A percentile compares a stretch with the other conserved stretches of the same genome.
These are phyloP conservation scores for Neosilurus hyrtlii DNA, from an alignment of 2,797 vertebrate genomes.

Conservation along the genomic window DNA sequence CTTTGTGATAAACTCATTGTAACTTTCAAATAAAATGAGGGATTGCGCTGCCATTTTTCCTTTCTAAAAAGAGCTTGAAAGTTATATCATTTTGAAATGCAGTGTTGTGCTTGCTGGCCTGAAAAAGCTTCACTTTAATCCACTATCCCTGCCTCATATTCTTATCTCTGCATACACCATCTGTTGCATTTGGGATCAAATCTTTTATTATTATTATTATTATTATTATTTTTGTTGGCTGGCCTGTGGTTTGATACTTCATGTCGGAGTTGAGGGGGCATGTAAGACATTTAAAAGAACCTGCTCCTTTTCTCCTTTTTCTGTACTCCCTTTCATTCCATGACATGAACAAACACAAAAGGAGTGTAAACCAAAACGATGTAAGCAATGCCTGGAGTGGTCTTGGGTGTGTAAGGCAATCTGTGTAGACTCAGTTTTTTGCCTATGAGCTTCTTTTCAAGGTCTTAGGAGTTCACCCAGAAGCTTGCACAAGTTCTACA, in stretches of 20 bases:
- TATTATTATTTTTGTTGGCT: conserved; percentile 34
- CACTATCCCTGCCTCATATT: conserved; percentile 26
- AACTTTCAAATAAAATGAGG: neutral
- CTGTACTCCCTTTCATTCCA: conserved; percentile 7
- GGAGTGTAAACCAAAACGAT: conserved; percentile 2
- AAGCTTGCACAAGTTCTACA: conserved; percentile 2
- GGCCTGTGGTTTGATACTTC: conserved; percentile 14
- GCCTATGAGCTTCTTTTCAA: conserved; percentile 9
- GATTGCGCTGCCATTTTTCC: neutral
- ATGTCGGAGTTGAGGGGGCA: conserved; percentile 29
- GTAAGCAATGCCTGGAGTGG: conserved; percentile 4
- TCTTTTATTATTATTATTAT: too few species aligned
- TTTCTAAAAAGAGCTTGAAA: conserved; percentile 20
- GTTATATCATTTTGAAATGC: conserved; percentile 24
- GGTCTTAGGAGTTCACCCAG: conserved; percentile 7
- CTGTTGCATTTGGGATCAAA: conserved; percentile 42
- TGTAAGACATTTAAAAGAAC: conserved; percentile 37
- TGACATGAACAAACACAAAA: neutral
- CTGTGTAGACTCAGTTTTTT: neutral
- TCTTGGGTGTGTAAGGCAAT: neutral
- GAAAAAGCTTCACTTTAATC: conserved; percentile 32
- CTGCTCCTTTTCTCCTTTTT: neutral
- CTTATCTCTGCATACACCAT: conserved; percentile 35
- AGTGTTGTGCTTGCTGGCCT: neutral
- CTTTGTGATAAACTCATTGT: conserved; percentile 17